Conservation (phyloP, 2,797 vertebrate species). For the Spea hammondii region DNA sequence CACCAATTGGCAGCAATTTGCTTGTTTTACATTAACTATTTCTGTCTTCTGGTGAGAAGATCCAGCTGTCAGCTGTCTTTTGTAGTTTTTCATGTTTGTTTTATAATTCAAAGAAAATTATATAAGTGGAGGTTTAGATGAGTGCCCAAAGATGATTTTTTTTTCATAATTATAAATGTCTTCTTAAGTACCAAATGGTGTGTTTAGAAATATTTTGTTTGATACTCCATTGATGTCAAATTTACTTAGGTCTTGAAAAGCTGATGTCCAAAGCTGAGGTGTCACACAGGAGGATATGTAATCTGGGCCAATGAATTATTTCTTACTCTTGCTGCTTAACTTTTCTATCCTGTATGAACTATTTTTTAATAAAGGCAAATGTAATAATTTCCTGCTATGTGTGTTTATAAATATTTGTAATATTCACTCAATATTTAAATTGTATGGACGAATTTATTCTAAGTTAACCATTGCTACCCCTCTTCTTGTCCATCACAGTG, state of each 20-base stretch:
- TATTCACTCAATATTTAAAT: too few species aligned
- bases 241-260: constrained; percentile 1
- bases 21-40: not conserved
- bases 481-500: too few species aligned
- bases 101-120: too few species aligned
- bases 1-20: not conserved
- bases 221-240: not conserved
- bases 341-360: constrained; percentile 34
- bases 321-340: constrained; percentile 31
- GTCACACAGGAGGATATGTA: not conserved
- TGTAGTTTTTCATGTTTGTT: too few species aligned
- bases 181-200: not conserved
- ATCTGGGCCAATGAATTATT: constrained; percentile 40
- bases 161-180: not conserved
- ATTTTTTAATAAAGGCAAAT: constrained; percentile 48
- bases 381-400: not conserved
- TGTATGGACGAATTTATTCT: too few species aligned
- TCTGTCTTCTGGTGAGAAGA: not conserved
- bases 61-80: not conserved
- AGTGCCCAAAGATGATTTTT: not conserved
- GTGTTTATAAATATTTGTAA: too few species aligned
- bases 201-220: too few species aligned
- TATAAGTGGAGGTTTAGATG: not conserved
- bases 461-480: too few species aligned
- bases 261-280: constrained; percentile 42